Conservation (phyloP, 2,888 invertebrate species). For the Cerastis leucographa region DNA sequence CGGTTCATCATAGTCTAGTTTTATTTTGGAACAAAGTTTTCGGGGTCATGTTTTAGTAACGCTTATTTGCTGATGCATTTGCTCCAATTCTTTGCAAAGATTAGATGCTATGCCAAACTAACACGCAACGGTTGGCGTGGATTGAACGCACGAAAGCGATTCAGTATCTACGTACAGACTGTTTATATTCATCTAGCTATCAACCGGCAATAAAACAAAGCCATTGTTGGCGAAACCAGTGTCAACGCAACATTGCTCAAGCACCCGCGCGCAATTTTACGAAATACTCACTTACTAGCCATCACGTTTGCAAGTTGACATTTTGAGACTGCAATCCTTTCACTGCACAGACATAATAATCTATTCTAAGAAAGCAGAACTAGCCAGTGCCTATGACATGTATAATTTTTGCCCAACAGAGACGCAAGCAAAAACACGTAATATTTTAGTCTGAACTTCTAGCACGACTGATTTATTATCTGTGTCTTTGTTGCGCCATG, state of each 20-base stretch:
- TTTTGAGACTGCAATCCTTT: slow-evolving; percentile 84
- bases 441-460: slow-evolving; percentile 37
- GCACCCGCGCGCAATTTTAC: slow-evolving; percentile 83
- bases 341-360: slow-evolving; percentile 74
- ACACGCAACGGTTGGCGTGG: slow-evolving; percentile 42
- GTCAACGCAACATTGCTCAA: slow-evolving; percentile 80
- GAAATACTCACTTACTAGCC: slow-evolving; percentile 78
- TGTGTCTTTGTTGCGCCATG: slow-evolving; percentile 32
- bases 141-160: slow-evolving; percentile 36
- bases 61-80: slow-evolving; percentile 37
- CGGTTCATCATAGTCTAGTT: slow-evolving; percentile 26
- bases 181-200: slow-evolving; percentile 63
- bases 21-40: slow-evolving; percentile 35
- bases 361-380: slow-evolving; percentile 61
- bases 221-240: slow-evolving; percentile 80
- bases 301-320: slow-evolving; percentile 84
- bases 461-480: slow-evolving; percentile 55
- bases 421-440: slow-evolving; percentile 22
- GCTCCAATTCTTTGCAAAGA: slow-evolving; percentile 32
- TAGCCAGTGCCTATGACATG: slow-evolving; percentile 29
- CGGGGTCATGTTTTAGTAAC: slow-evolving; percentile 26
- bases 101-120: slow-evolving; percentile 28
- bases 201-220: slow-evolving; percentile 76
- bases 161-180: slow-evolving; percentile 51
- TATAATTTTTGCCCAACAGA: slow-evolving; percentile 34